Evolutionary conservation across 2,797 vertebrate species (phyloP), one percentile per base, ranked within the genome.

Genomic region (Hoplostethus mediterraneus): DNA sequence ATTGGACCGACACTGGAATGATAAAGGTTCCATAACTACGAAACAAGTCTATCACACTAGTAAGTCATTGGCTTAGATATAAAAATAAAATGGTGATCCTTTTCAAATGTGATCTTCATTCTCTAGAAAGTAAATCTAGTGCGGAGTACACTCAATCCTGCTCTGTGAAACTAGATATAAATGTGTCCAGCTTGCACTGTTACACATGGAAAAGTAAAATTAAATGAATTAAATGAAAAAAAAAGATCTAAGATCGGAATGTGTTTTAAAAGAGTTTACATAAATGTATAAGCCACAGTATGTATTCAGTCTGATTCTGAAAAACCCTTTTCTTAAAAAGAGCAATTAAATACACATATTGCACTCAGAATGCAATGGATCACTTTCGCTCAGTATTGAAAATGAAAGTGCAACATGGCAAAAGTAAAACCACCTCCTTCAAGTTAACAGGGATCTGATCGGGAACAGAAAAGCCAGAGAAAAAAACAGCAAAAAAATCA

Each of bases 1-100:
- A 58, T 12, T 44, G 70, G 67, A 64, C 77, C 11, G 67, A 75
- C 79, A 42, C 31, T 75, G 87, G 82, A 86, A 87, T 84, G 79
- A 80, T 56, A 68, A n/a, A 80, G 75, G 14, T 67, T 75, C 71
- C 31, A 81, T 9, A 63, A 63, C n/a, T 16, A 54, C 31, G 53
- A 55, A 55, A 55, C 13, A 0, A 33, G 30, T 42, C 40, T 5
- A 33, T n/a, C 4, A 72, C n/a, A 58, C 12, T 63, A 42, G 71
- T 45, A 0, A 69, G 44, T 59, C 9, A 56, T 6, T 45, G 17
- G 48, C 31, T 17, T 38, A 33, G 36, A 61, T 3, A 63, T 5
- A 77, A 49, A 77, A 64, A 57, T 30, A 1, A 7, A 70, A 65
- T n/a, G 51, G 36, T 48, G 67, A 16, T 55, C 16, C 14, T 71